Conservation (phyloP, 2,797 vertebrate species). For the Oreochromis mossambicus region DNA sequence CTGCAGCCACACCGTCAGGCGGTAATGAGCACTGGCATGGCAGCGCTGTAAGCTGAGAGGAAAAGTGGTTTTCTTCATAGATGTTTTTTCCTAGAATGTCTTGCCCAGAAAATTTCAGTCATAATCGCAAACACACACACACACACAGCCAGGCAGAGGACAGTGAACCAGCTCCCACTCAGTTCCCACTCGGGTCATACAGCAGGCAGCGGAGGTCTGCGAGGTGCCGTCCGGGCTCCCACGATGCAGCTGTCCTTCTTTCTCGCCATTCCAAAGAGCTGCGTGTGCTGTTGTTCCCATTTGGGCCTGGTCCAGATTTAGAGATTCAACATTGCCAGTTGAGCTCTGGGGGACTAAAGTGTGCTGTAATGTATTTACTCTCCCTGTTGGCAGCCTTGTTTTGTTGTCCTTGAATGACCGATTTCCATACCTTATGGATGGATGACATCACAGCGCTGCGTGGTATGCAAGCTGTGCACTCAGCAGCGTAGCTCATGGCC, state of each 20-base stretch:
- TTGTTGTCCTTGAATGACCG: constrained; percentile 70
- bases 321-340: constrained; percentile 57
- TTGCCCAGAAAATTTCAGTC: constrained; percentile 32
- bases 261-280: constrained; percentile 42
- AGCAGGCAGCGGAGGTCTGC: constrained; percentile 52
- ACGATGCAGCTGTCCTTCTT: constrained; percentile 66
- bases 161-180: constrained; percentile 39
- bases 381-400: constrained; percentile 55
- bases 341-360: constrained; percentile 59
- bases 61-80: constrained; percentile 17
- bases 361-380: constrained; percentile 76
- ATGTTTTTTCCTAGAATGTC: constrained; percentile 18
- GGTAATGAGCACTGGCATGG: constrained; percentile 14
- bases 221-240: constrained; percentile 61
- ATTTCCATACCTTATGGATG: constrained; percentile 37
- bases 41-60: constrained; percentile 12
- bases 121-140: constrained; percentile 36
- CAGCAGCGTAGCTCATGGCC: constrained; percentile 13
- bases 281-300: constrained; percentile 59
- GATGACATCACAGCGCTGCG: constrained; percentile 62
- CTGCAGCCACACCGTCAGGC: constrained; percentile 8
- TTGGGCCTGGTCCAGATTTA: constrained; percentile 62
- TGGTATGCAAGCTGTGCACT: constrained; percentile 46
- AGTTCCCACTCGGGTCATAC: constrained; percentile 67
- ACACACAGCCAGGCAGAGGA: constrained; percentile 8